These are phyloP conservation scores for Cheilosia variabilis DNA, from an alignment of 2,888 invertebrate genomes.

Conservation along the genomic window DNA sequence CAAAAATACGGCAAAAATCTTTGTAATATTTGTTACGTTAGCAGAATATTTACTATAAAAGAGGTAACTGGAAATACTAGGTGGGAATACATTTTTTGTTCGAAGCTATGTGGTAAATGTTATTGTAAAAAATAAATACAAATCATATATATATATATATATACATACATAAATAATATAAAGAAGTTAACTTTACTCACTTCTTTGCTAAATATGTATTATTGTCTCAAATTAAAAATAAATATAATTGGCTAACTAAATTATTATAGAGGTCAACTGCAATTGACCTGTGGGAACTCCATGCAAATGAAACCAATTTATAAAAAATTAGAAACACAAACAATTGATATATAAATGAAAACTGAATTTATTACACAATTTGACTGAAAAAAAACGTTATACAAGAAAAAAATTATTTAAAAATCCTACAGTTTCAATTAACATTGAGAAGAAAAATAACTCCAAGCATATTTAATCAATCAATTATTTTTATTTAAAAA, in stretches of 20 bases:
- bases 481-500: constrained; percentile 55
- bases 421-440: constrained; percentile 76
- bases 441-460: constrained; percentile 35
- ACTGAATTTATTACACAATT: constrained; percentile 73
- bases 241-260: constrained; percentile 30
- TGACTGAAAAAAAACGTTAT: constrained; percentile 74
- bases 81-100: constrained; percentile 64
- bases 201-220: constrained; percentile 31
- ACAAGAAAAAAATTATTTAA: constrained; percentile 53
- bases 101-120: constrained; percentile 59
- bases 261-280: constrained; percentile 17
- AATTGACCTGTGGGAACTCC: constrained; percentile 36
- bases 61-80: constrained; percentile 36
- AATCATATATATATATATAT: background rate
- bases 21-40: constrained; percentile 66
- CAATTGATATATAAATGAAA: constrained; percentile 46
- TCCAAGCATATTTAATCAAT: constrained; percentile 71
- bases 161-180: background rate
- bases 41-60: constrained; percentile 39
- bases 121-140: constrained; percentile 29
- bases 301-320: constrained; percentile 66
- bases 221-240: constrained; percentile 45
- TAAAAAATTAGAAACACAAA: constrained; percentile 56
- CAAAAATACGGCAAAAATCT: constrained; percentile 38
- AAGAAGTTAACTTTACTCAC: constrained; percentile 46